Base-by-base conservation (phyloP, 2,797 vertebrate species). In the Labeo calbasu region DNA sequence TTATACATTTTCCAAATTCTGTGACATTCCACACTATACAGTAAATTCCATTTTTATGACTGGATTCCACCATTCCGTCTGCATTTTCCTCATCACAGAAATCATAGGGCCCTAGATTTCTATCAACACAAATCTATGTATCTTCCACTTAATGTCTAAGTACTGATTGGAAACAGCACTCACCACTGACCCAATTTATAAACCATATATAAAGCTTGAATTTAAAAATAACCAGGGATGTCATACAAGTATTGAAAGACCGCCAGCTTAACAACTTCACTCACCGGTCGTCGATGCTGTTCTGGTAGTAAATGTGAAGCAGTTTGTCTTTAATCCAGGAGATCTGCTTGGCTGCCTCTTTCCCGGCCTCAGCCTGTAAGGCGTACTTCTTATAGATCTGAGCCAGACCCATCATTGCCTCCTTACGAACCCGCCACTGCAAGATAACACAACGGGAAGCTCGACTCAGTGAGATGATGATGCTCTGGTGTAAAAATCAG, bases 321-420 rank as follows among this genome's bases (percentile, higher is more conserved):
- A 99, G 93, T 89, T 99, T 99, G 93, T 99, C 98, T 94, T 99
- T 99, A 91, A 99, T 98, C 98, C 98, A 99, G 50, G 97, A 96
- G 91, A 99, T 99, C 92, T 98, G 97, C 88, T 98, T 98, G 68
- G 97, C 93, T 17, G 97, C 96, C 89, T 99, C 98, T 88, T 97
- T 96, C 80, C 98, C 98, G 40, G 96, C 98, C 88, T 98, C 97
- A 57, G 96, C 96, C 78, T 99, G 97, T 84, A 99, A 94, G 2
- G 96, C 95, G 59, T 99, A 99, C 91, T 99, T 99, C 93, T 97
- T 99, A 92, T 99, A 99, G 92, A 99, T 97, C 14, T 98, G 98
- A 36, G 98, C 98, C 89, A 99, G 96, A 79, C 98, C 98, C 98
- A 99, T 98, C 98, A 99, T 98, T 53, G 98, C 98, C 94, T 99